These are phyloP conservation scores for Steinernema khuongi DNA, from an alignment of 1,140 invertebrate species.

Conservation along the genomic window DNA sequence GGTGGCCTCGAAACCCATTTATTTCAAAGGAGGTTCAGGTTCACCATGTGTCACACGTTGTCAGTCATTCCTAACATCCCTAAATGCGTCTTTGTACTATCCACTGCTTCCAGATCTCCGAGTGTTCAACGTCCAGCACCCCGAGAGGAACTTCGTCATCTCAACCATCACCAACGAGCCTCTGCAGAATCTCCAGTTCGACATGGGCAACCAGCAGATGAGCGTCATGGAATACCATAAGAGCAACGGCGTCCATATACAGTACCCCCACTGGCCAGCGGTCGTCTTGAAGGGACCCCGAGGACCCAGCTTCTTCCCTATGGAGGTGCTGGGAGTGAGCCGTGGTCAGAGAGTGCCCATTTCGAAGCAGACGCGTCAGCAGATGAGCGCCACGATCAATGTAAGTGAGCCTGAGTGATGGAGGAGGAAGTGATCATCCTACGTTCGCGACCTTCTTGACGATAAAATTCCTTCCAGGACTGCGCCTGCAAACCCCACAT, in stretches of 20 bases:
- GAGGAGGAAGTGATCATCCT: no score
- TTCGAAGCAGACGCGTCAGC: background rate
- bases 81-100: no score
- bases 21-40: no score
- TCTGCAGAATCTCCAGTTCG: background rate
- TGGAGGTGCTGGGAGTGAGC: background rate
- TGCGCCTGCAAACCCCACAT: background rate
- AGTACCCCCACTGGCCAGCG: background rate
- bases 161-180: background rate
- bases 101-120: background rate
- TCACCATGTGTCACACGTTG: no score
- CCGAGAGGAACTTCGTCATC: background rate
- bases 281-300: background rate
- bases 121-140: background rate
- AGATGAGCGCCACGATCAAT: background rate
- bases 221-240: background rate
- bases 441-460: background rate
- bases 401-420: background rate
- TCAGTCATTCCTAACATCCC: no score
- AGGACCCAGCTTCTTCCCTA: background rate
- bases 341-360: background rate
- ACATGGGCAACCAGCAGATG: background rate
- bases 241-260: background rate
- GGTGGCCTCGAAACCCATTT: no score
- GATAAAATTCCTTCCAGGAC: background rate